A percentile compares a stretch with the other conserved stretches of the same genome.
These are phyloP conservation scores for Pelosia muscerda DNA, from an alignment of 2,888 invertebrate genomes.

Conservation along the genomic window DNA sequence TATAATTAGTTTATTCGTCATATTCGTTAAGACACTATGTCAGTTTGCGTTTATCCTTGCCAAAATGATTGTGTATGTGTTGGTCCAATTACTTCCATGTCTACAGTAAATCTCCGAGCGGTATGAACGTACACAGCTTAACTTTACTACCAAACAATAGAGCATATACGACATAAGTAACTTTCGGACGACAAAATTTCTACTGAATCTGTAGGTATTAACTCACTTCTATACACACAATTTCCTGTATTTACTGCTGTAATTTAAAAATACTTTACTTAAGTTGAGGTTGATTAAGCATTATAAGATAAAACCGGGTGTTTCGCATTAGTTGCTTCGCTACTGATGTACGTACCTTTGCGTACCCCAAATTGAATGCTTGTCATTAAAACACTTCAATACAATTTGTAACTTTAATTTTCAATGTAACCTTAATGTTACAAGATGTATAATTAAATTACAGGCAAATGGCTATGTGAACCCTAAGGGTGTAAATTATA, in stretches of 20 bases:
- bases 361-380: background rate
- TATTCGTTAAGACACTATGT: background rate
- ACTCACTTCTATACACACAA: background rate
- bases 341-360: too few species aligned
- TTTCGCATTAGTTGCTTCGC: too few species aligned
- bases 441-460: background rate
- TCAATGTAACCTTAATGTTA: background rate
- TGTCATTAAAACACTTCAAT: too few species aligned
- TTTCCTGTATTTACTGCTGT: background rate
- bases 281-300: too few species aligned
- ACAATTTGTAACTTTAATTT: background rate
- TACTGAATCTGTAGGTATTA: slow-evolving; percentile 1
- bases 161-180: background rate
- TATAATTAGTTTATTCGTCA: background rate
- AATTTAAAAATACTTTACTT: background rate
- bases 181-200: background rate
- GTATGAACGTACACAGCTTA: background rate
- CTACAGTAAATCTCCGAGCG: background rate
- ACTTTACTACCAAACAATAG: slow-evolving; percentile 2
- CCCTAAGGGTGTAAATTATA: slow-evolving; percentile 1
- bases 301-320: background rate
- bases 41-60: background rate
- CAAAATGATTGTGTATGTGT: background rate
- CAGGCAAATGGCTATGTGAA: background rate
- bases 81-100: background rate